Conservation (phyloP, 2,113 vertebrate genomes). For the Sylvilagus bachmani region DNA sequence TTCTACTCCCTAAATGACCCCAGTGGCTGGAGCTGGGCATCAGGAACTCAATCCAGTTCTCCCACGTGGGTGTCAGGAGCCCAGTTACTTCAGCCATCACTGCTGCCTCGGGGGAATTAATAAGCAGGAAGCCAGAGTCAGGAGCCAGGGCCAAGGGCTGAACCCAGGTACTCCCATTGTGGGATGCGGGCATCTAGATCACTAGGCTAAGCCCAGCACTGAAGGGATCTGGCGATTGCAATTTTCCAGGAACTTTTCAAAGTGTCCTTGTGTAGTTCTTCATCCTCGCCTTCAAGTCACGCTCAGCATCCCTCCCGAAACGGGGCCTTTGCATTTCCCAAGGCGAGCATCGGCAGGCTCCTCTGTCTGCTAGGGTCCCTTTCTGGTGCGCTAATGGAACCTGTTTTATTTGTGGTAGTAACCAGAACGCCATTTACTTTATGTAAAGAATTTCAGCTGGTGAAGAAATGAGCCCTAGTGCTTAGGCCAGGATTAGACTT, state of each 20-base stretch:
- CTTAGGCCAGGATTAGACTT: background rate
- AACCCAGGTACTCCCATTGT: too few species aligned
- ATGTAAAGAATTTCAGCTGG: slow-evolving; percentile 8
- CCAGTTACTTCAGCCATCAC: too few species aligned
- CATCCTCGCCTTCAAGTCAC: background rate
- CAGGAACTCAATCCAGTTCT: too few species aligned
- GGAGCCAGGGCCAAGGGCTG: too few species aligned
- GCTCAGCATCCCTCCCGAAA: background rate
- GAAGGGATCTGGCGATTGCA: too few species aligned
- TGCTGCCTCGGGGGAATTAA: too few species aligned
- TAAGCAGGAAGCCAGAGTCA: too few species aligned
- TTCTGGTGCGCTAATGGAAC: background rate
- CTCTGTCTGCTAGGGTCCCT: background rate
- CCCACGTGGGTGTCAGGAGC: too few species aligned
- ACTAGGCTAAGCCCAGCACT: too few species aligned
- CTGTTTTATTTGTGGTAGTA: slow-evolving; percentile 10
- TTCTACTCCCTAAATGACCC: too few species aligned
- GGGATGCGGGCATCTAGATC: too few species aligned
- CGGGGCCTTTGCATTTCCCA: background rate
- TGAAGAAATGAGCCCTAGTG: background rate
- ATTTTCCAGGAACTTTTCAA: background rate
- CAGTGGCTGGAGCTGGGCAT: too few species aligned
- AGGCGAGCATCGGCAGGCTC: background rate
- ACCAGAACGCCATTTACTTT: background rate
- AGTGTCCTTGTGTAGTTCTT: background rate